Conservation (phyloP, 1,140 invertebrate genomes). For the Leguminivora glycinivorella region DNA sequence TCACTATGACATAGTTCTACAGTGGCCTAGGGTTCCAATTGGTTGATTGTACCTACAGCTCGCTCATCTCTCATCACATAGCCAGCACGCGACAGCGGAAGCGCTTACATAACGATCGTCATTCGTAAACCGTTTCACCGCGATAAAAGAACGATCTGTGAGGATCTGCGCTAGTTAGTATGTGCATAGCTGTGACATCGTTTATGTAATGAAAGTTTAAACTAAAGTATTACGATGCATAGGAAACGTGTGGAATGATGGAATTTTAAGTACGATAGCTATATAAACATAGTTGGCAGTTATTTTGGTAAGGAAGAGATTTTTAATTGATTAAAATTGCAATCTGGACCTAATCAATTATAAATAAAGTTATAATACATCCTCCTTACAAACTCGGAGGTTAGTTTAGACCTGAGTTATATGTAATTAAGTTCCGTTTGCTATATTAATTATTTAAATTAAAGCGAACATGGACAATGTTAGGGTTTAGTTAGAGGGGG, state of each 20-base stretch:
- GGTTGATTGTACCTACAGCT: neutral
- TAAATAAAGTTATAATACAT: no score
- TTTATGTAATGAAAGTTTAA: slow-evolving; percentile 19
- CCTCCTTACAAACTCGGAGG: no score
- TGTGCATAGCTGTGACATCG: slow-evolving; percentile 25
- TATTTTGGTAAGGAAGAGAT: neutral
- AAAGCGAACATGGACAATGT: no score
- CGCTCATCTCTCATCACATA: slow-evolving; percentile 14
- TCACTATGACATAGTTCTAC: no score
- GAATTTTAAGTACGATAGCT: neutral
- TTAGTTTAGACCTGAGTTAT: no score
- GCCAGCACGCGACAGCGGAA: slow-evolving; percentile 3
- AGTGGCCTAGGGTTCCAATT: no score
- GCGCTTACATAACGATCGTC: slow-evolving; percentile 10
- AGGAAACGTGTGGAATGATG: neutral
- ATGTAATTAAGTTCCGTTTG: no score
- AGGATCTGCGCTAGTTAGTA: slow-evolving; percentile 21
- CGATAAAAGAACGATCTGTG: slow-evolving; percentile 19
- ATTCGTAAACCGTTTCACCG: slow-evolving; percentile 10
- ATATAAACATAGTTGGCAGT: neutral
- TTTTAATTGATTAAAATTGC: no score
- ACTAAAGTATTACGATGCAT: slow-evolving; percentile 6
- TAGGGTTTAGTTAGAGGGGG: no score
- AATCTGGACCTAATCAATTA: no score
- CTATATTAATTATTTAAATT: no score